Base-by-base conservation (phyloP, 2,888 invertebrate species). In the Luffia ferchaultella region DNA sequence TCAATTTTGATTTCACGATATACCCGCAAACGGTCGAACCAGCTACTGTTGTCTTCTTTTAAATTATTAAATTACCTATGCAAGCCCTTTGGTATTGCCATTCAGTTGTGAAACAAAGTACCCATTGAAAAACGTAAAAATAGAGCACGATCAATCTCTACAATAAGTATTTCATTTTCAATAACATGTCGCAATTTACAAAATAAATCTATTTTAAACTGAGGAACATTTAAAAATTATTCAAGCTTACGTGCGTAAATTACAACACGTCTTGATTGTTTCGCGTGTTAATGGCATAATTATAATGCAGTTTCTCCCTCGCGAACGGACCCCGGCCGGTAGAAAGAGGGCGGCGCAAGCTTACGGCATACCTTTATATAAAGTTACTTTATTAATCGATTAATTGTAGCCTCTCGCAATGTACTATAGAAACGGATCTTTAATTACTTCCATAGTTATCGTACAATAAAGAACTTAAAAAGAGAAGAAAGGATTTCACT, bases 231-330 rank as follows among this genome's bases (percentile, higher is more conserved):
- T 30, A 30, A 30, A 30, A 30, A 30, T 7, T 30, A 30, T 12
- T 30, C 30, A 30, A 30, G 30, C 12, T 43, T 15, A 58, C 54
- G 60, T 55, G 60, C 53, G 58, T 50, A 61, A 60, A 61, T 57
- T 58, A 55, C 53, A 46, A 53, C 53, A 56, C 53, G 49, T 30
- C 56, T 53, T 54, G 60, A 58, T 61, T 57, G 56, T 60, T 59
- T 58, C 57, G 57, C 61, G 61, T 58, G 57, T 55, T 62, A 60
- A 61, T 62, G 55, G 59, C 53, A 51, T 62, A 59, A 62, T 62
- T 62, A 61, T 60, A 55, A 61, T 52, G 57, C 58, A 54, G 56
- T 56, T 53, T 55, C 55, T 49, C 46, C 16, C 50, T 46, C 30
- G 30, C 30, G n/a, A n/a, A n/a, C n/a, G n/a, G n/a, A n/a, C 30